Percentiles rank a stretch among this genome's conserved stretches.
Conservation (phyloP, 2,888 invertebrate genomes). For the Mythimna pallens region DNA sequence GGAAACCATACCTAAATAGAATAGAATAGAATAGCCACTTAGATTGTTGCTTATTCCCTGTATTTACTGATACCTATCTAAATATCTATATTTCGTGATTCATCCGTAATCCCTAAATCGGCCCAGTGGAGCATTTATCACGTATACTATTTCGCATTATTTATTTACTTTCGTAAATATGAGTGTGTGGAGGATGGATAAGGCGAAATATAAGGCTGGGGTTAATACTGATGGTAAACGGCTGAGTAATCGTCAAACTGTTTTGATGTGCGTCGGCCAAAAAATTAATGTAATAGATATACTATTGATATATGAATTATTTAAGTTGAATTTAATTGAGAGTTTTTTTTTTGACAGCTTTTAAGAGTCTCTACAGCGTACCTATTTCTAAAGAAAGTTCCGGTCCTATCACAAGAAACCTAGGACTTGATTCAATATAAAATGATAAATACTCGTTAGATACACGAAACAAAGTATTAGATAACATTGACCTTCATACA, state of each 20-base stretch:
- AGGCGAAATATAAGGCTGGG: conserved; percentile 17
- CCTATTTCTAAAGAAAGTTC: background rate
- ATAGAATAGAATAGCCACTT: background rate
- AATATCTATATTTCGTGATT: conserved; percentile 49
- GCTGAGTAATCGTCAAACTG: background rate
- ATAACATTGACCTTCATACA: conserved; percentile 30
- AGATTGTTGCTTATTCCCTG: conserved; percentile 8
- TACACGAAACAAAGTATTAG: conserved; percentile 12
- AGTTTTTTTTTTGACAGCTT: no score
- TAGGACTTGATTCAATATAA: background rate
- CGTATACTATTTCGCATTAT: conserved; percentile 56
- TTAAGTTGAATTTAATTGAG: background rate
- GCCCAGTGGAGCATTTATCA: conserved; percentile 51
- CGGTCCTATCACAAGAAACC: background rate
- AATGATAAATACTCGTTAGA: background rate
- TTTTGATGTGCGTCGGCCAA: background rate
- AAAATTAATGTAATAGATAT: background rate
- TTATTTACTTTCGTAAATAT: conserved; percentile 44
- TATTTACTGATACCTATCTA: conserved; percentile 33
- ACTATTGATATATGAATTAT: background rate
- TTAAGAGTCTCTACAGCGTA: no score
- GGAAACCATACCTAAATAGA: no score
- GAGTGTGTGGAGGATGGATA: conserved; percentile 28
- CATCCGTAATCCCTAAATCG: conserved; percentile 51
- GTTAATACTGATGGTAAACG: conserved; percentile 29